A percentile compares a stretch with the other conserved stretches of the same genome.
Conservation (phyloP, 2,888 invertebrate species). For the Drosophila neutralis region DNA sequence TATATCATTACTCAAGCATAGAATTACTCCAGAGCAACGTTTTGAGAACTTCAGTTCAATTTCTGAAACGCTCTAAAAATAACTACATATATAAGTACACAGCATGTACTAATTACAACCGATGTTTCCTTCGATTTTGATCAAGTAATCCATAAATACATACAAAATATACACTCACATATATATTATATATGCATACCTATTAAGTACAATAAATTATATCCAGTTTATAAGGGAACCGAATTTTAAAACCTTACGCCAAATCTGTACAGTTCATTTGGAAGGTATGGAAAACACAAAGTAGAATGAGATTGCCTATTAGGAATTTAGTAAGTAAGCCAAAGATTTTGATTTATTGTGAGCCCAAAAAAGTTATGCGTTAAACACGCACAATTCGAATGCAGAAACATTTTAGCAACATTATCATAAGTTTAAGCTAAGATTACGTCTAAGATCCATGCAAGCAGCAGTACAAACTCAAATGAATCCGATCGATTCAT, state of each 20-base stretch:
- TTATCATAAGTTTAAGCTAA: conserved; percentile 50
- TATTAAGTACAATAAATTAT: conserved; percentile 71
- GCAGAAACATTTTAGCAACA: conserved; percentile 25
- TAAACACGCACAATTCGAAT: neutral
- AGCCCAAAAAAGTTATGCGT: conserved; percentile 1
- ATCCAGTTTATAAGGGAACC: conserved; percentile 34
- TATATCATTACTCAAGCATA: conserved; percentile 12
- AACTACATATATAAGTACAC: conserved; percentile 25
- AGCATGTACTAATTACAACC: conserved; percentile 48
- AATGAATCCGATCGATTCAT: conserved; percentile 32
- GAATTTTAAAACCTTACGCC: conserved; percentile 31
- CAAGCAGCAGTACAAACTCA: conserved; percentile 73
- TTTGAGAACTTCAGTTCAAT: conserved; percentile 5
- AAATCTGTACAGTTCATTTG: conserved; percentile 49
- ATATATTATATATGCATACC: conserved; percentile 55
- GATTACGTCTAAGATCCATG: conserved; percentile 49
- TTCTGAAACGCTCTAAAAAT: conserved; percentile 13
- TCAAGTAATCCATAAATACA: conserved; percentile 48
- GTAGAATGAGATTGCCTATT: conserved; percentile 18
- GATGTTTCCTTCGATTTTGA: conserved; percentile 62
- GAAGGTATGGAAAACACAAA: conserved; percentile 10
- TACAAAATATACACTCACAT: conserved; percentile 8
- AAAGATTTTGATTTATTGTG: conserved; percentile 23
- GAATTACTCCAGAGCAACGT: conserved; percentile 1
- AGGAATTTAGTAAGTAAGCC: conserved; percentile 39